Evolutionary conservation across 1,140 invertebrate genomes (phyloP).

Genomic region (Subanguina moxae): DNA sequence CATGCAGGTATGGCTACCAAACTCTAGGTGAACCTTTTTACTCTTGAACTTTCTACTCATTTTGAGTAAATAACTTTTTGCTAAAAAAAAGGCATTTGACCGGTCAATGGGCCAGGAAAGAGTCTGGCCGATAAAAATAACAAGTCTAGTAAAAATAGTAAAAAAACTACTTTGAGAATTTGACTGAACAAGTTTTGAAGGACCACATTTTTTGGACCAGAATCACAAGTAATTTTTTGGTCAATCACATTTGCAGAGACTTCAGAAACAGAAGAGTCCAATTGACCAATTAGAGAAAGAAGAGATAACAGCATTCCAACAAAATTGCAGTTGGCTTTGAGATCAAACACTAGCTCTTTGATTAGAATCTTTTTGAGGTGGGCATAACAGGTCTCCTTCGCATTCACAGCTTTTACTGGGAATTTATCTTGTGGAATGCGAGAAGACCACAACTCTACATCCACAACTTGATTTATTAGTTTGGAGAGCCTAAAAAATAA

Average conservation of each 20-base stretch:
- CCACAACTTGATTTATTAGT: conserved; percentile 10
- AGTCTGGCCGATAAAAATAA: no score
- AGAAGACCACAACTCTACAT: conserved; percentile 9
- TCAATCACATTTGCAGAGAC: conserved; percentile 3
- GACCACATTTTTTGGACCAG: not conserved
- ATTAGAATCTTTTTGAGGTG: conserved; percentile 15
- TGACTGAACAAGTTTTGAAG: conserved; percentile 18
- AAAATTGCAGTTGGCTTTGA: conserved; percentile 19
- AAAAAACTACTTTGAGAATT: conserved; percentile 15
- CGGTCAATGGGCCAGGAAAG: no score
- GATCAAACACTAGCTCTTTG: conserved; percentile 24
- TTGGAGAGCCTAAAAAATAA: conserved; percentile 14
- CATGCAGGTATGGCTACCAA: no score
- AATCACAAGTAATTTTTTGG: not conserved
- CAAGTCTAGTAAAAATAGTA: not conserved
- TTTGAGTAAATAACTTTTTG: no score
- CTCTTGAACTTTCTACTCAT: no score
- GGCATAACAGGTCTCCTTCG: conserved; percentile 25
- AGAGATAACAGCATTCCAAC: conserved; percentile 23
- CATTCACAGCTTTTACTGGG: conserved; percentile 12
- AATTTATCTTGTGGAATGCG: conserved; percentile 22
- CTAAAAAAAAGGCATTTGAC: no score
- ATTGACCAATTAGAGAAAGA: conserved; percentile 19
- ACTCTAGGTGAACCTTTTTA: no score
- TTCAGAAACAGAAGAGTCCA: conserved; percentile 14